phyloP scores from a whole-genome alignment of 2,113 vertebrate species.

The Seriola quinqueradiata region DNA sequence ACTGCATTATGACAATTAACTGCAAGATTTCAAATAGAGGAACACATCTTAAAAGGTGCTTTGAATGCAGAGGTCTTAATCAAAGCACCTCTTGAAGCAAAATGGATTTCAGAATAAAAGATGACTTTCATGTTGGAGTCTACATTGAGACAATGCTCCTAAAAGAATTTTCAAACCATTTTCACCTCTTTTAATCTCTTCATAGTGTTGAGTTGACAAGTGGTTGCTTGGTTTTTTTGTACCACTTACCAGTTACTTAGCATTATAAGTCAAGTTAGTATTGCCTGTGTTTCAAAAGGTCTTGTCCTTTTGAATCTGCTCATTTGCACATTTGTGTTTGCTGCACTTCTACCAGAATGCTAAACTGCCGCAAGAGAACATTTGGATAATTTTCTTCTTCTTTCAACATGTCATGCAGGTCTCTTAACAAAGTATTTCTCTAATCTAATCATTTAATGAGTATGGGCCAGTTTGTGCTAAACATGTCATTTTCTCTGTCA shows the following conservation, averaged over 20 bases:
- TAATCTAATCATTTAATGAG: constrained; percentile 16
- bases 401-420: not conserved
- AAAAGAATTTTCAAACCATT: not conserved
- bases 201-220: not conserved
- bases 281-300: not conserved
- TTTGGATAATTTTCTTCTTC: not conserved
- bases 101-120: constrained; percentile 4
- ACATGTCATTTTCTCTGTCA: constrained; percentile 19
- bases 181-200: constrained; percentile 20
- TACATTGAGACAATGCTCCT: not conserved
- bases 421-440: not conserved
- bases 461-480: not conserved
- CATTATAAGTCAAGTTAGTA: constrained; percentile 23
- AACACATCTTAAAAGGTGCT: constrained; percentile 2
- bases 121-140: not conserved
- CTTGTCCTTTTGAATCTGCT: constrained; percentile 10
- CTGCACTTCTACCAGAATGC: not conserved
- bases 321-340: constrained; percentile 2
- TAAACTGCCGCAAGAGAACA: not conserved
- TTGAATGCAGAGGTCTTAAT: not conserved
- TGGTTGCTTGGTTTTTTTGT: constrained; percentile 1
- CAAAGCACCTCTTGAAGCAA: not conserved
- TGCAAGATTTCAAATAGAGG: not conserved
- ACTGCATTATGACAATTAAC: constrained; percentile 13
- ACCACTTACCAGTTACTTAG: not conserved